Evolutionary conservation across 2,113 vertebrate genomes (phyloP), one percentile per base, ranked within the genome.

Genomic region (Melanotaenia duboulayi): DNA sequence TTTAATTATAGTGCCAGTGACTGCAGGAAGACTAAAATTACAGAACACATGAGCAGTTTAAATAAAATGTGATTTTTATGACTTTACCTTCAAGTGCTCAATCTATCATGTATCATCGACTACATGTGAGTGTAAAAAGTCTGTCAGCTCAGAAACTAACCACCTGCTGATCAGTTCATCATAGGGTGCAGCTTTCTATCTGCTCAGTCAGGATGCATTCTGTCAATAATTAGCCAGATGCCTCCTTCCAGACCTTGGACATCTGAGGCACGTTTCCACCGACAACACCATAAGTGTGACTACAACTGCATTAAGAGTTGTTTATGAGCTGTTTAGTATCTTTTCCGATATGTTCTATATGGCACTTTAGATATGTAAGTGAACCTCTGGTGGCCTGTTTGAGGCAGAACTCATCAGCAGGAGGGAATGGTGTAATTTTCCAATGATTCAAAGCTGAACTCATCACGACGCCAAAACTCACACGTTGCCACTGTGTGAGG

Each of bases 1-100:
- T 91, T 90, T 90, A 90, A 93, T 92, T 87, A 92, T 69, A 74
- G 79, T 55, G 37, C 39, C 1, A 11, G 64, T 72, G 72, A 68
- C 66, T 73, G 70, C 52, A 64, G 73, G 48, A 57, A 68, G 74
- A 76, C 22, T 24, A 42, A 67, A 74, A 46, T 67, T 37, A 74
- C 60, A 51, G 20, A 7, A 48, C 42, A 56, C 40, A 35, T 37
- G 51, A 22, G 11, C 59, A 35, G 25, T 52, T 55, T 13, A 62
- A 9, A n/a, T 32, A 48, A 5, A 61, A 49, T 35, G 16, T 59
- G 14, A 28, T 35, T 49, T 61, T 46, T 65, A 40, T 40, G 13
- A 54, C 12, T 23, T 42, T 1, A 1, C 23, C 4, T 4, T 46
- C 10, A 46, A 24, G 25, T 22, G 8, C 56, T 44, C n/a, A 49